Conservation (phyloP, 2,888 invertebrate genomes). For the Folsomia manolachei region DNA sequence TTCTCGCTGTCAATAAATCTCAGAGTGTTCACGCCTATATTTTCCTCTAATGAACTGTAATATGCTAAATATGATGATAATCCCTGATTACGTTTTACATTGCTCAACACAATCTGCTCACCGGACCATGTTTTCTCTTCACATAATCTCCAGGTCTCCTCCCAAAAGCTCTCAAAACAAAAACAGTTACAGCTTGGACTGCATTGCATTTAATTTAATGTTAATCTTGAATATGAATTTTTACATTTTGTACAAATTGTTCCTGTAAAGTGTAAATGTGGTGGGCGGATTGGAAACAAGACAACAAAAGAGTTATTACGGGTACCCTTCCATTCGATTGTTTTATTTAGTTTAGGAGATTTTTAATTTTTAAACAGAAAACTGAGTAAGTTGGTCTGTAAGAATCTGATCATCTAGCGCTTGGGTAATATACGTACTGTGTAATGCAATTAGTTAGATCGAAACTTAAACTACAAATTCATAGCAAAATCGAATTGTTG, state of each 20-base stretch:
- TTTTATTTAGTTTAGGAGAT: background rate
- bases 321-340: background rate
- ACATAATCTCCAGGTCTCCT: slow-evolving; percentile 4
- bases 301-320: slow-evolving; percentile 16
- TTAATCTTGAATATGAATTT: slow-evolving; percentile 6
- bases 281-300: slow-evolving; percentile 11
- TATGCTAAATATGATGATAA: slow-evolving; percentile 49
- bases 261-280: background rate
- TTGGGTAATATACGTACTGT: too few relatives aligned
- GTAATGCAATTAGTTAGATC: too few relatives aligned
- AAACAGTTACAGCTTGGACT: background rate
- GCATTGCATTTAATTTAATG: background rate
- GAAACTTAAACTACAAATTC: too few relatives aligned
- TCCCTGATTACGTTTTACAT: slow-evolving; percentile 44
- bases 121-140: background rate
- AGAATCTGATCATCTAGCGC: too few relatives aligned
- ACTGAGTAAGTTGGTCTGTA: too few relatives aligned
- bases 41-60: slow-evolving; percentile 47
- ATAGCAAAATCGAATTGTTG: too few relatives aligned
- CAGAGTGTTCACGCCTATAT: slow-evolving; percentile 32
- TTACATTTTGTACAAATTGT: background rate
- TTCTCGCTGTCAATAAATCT: slow-evolving; percentile 38
- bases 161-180: background rate
- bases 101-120: slow-evolving; percentile 16
- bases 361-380: background rate